phyloP scores from a whole-genome alignment of 92 coral and sea anemone genomes.

The Anthopleura xanthogrammica region DNA sequence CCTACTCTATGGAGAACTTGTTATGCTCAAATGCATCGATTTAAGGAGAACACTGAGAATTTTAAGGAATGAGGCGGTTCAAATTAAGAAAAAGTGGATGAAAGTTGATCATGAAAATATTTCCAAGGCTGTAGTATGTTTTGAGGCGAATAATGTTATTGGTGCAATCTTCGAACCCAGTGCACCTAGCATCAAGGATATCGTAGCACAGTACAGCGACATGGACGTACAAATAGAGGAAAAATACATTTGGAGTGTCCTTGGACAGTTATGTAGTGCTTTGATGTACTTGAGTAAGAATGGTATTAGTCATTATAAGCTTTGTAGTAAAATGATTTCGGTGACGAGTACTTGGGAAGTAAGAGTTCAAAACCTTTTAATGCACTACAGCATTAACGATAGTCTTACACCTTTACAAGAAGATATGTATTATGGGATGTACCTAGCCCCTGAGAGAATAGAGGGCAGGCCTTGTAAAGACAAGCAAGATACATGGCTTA shows the following conservation, averaged over 20 bases:
- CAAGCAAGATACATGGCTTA: conserved; percentile 61
- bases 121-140: conserved; percentile 47
- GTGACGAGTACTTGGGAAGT: conserved; percentile 60
- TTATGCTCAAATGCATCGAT: conserved; percentile 57
- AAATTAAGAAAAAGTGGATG: conserved; percentile 46
- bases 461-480: conserved; percentile 50
- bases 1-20: conserved; percentile 58
- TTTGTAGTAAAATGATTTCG: conserved; percentile 55
- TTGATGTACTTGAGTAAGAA: conserved; percentile 59
- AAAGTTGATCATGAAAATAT: conserved; percentile 55
- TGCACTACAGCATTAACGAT: conserved; percentile 54
- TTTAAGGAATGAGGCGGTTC: conserved; percentile 2
- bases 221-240: conserved; percentile 41
- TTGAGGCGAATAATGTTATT: conserved; percentile 50
- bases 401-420: conserved; percentile 57
- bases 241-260: conserved; percentile 62
- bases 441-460: conserved; percentile 74
- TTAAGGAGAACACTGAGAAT: conserved; percentile 20
- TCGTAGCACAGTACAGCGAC: conserved; percentile 43
- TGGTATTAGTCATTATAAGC: conserved; percentile 52
- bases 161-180: conserved; percentile 61
- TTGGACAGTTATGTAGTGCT: conserved; percentile 58
- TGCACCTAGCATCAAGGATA: conserved; percentile 51
- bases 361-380: conserved; percentile 58
- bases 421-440: conserved; percentile 63